Evolutionary conservation across 2,797 vertebrate species (phyloP), one percentile per base, ranked within the genome.

Genomic region (Sebastes nivosus): DNA sequence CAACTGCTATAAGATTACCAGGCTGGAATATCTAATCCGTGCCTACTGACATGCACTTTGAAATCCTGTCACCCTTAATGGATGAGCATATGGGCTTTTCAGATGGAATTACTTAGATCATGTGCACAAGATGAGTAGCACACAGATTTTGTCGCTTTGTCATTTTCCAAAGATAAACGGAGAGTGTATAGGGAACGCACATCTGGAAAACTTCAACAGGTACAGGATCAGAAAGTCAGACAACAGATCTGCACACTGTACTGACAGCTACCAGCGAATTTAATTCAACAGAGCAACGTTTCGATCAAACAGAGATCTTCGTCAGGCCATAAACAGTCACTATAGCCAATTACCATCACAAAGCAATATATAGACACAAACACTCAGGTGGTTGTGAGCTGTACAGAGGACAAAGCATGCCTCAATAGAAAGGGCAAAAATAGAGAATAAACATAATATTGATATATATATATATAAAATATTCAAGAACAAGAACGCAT

Each of bases 1-100:
- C 89, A 76, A 81, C 81, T 42, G 77, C 80, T 87, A 90, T 94
- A 91, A 72, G 67, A 92, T 94, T 91, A 93, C 93, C 54, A 81
- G 88, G 75, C 59, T 87, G 88, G 85, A 93, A 85, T 93, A 89
- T 89, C 83, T 90, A 85, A 88, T 90, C 87, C 50, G 27, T 79
- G 77, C 87, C 72, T 83, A 85, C 83, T 91, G 88, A 89, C 89
- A 71, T 90, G 91, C 84, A 81, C 89, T 89, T 93, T 92, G 89
- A 93, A 88, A 93, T 93, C 67, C 89, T 91, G 85, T 88, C 88
- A 89, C 60, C 78, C 75, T 79, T 85, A 91, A 81, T 91, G 82
- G 81, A 75, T 73, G 67, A 87, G 71, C 82, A 87, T 89, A 88
- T 82, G 83, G 81, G 69, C 68, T 83, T 79, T 89, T 92, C 29